Base-by-base conservation (phyloP, 1,140 invertebrate species). In the Brachionus manjavacas region DNA sequence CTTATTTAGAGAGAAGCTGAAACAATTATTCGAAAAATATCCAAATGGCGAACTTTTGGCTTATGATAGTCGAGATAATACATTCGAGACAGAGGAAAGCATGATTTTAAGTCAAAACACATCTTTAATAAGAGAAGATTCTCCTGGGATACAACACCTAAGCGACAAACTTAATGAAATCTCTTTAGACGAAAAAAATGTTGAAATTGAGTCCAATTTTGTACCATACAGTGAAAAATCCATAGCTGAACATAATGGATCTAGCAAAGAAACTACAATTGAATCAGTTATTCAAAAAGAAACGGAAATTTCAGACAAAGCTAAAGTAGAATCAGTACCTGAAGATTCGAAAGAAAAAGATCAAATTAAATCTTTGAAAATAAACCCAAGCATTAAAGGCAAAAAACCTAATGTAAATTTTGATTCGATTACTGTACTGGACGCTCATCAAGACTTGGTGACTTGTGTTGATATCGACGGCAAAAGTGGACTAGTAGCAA, bases 391-490 rank as follows among this genome's bases (percentile, higher is more conserved):
- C 9, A 20, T 14, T n/a, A 78, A 78, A 25, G 23, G 7, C 1
- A 43, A 81, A 81, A 31, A 55, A 41, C 35, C 9, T 35, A 9
- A 60, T 43, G 16, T 20, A 20, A 68, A 52, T 23, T 81, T 41
- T 35, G 64, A 81, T 16, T 14, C 79, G 16, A 64, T 81, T 35
- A 20, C 49, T 1, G 16, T 81, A 16, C 7, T 9, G 4, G 25
- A 81, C 16, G 49, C 52, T 20, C 79, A 81, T 64, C 35, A 81
- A 64, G 79, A 81, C 35, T 68, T 81, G 12, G 52, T 81, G 23
- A 60, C 41, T 20, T 28, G 52, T 35, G 20, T 81, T 39, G 79
- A 81, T 46, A 35, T 81, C 11, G 49, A 64, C n/a, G 31, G 49
- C 9, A 49, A 39, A 28, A 28, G 41, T 25, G 41, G 23, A 23